These are phyloP conservation scores for Saxidomus purpurata DNA, from an alignment of 1,140 invertebrate genomes.

Conservation along the genomic window DNA sequence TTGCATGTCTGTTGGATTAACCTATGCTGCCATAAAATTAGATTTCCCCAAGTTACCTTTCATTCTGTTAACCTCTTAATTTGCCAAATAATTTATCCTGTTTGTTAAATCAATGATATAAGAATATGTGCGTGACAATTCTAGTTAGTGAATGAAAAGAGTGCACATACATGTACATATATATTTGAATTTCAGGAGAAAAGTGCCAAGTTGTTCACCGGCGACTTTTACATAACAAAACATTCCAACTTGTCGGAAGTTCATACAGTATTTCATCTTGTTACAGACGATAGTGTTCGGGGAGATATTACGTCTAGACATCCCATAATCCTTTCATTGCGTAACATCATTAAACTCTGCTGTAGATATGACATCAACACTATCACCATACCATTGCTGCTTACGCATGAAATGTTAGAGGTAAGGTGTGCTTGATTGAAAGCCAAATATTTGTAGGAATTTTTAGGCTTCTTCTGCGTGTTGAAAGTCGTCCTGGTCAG, in stretches of 20 bases:
- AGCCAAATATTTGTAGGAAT: no score
- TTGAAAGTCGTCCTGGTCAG: no score
- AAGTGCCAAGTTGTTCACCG: conserved; percentile 88
- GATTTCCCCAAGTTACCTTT: no score
- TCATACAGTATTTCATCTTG: conserved; percentile 98
- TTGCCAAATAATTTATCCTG: no score
- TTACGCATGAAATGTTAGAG: conserved; percentile 98
- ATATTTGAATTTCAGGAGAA: conserved; percentile 81
- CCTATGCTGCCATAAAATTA: no score
- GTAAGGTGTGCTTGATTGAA: conserved; percentile 86
- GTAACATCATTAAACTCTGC: conserved; percentile 97
- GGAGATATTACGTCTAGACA: conserved; percentile 98
- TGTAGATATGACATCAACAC: conserved; percentile 97
- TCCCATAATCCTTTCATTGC: conserved; percentile 96
- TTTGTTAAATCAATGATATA: no score
- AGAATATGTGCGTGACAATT: no score
- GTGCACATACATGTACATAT: no score
- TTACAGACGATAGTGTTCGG: conserved; percentile 88
- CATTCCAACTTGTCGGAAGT: conserved; percentile 98
- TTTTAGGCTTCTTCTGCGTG: no score
- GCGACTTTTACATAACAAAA: conserved; percentile 97
- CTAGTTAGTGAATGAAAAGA: no score
- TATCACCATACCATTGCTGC: conserved; percentile 96
- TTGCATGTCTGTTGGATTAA: no score
- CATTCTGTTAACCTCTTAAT: no score